A percentile compares a stretch with the other conserved stretches of the same genome.
phyloP scores from a whole-genome alignment of 2,797 vertebrate species.

The Myotis daubentonii region DNA sequence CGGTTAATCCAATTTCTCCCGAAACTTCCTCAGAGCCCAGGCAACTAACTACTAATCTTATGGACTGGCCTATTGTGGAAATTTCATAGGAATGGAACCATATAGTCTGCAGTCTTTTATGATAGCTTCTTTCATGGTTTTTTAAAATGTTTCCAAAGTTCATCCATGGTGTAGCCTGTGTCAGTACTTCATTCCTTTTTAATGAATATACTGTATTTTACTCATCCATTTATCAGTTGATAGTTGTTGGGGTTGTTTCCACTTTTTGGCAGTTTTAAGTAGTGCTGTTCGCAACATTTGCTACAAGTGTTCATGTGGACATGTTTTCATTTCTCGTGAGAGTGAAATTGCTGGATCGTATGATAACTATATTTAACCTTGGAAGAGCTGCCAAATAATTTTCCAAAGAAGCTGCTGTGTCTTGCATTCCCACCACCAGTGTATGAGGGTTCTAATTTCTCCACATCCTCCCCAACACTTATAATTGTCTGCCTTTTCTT shows the following conservation, averaged over 20 bases:
- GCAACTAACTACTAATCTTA: neutral
- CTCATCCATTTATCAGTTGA: neutral
- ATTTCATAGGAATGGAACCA: neutral
- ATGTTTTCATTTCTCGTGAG: neutral
- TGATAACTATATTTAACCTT: neutral
- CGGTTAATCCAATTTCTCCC: neutral
- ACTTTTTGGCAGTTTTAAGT: slow-evolving; percentile 7
- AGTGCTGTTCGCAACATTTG: neutral
- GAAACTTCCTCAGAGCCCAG: neutral
- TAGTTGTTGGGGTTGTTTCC: neutral
- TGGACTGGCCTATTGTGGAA: neutral
- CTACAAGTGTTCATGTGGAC: neutral
- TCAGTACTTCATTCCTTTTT: neutral
- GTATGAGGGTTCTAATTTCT: neutral
- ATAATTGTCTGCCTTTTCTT: neutral
- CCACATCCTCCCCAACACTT: neutral
- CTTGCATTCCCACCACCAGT: neutral
- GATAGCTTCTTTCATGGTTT: neutral
- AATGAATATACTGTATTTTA: neutral
- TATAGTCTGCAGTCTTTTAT: neutral
- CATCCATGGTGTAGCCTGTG: neutral
- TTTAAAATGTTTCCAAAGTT: neutral
- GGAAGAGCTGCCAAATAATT: neutral
- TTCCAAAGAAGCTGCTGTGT: neutral
- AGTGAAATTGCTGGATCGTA: neutral